Base-by-base conservation (phyloP, 2,888 invertebrate species). In the Coenonympha glycerion region DNA sequence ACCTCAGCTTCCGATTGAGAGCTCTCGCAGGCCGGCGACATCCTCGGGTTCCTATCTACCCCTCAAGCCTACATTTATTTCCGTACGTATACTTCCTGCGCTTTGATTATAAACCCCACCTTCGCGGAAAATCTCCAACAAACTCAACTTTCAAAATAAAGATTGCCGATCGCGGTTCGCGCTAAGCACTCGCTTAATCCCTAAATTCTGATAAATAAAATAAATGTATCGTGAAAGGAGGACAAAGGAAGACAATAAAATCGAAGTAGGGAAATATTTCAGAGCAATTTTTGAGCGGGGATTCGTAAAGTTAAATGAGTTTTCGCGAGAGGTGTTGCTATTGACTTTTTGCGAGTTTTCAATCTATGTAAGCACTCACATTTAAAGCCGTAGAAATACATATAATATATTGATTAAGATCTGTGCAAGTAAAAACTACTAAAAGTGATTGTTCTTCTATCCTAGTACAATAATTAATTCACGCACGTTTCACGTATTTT, bases 301-400 rank as follows among this genome's bases (percentile, higher is more conserved):
- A 72, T 75, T 75, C 77, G 76, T 73, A 76, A 85, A 85, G 85
- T 86, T 86, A 84, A 87, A 87, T 85, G 84, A 83, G 83, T 84
- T 84, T 76, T 76, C 79, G 76, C 69, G 74, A 75, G 69, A 68
- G 72, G 69, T 72, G n/a, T 36, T 13, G 13, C 22, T 22, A 39
- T 39, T 15, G 45, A 33, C 24, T 34, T 34, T 45, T 22, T 44
- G n/a, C 8, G 19, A 34, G 3, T 33, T 45, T 22, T 24, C 15
- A 16, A 45, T 34, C 11, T 5, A 45, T 44, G 44, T 8, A 3
- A 2, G n/a, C n/a, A n/a, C n/a, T n/a, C n/a, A n/a, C n/a, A n/a
- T n/a, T n/a, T n/a, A n/a, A n/a, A n/a, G n/a, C n/a, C n/a, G n/a
- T n/a, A n/a, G n/a, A n/a, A n/a, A n/a, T n/a, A n/a, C n/a, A n/a